A percentile compares a stretch with the other conserved stretches of the same genome.
Evolutionary conservation across 1,140 invertebrate genomes (phyloP).

Genomic region (Cryptotermes secundus): DNA sequence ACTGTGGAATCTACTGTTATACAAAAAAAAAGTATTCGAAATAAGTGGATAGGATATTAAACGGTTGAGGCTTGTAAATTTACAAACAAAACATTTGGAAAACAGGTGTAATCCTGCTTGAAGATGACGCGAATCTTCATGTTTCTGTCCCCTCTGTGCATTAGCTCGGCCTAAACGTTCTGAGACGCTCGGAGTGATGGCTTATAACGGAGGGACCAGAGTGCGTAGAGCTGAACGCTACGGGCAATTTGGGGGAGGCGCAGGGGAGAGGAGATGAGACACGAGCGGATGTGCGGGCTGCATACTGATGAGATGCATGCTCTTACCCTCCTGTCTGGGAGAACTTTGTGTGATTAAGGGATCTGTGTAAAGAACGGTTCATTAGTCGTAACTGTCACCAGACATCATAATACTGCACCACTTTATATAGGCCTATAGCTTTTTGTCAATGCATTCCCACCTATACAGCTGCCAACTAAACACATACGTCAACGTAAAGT

Average conservation of each 20-base stretch:
- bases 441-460: no score
- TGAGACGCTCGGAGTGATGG: background rate
- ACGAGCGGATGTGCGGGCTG: background rate
- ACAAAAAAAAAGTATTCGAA: no score
- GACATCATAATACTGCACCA: background rate
- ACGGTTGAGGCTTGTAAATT: no score
- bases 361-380: background rate
- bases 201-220: background rate
- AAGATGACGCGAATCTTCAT: background rate
- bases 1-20: no score
- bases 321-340: background rate
- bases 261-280: background rate
- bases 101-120: no score
- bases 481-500: no score
- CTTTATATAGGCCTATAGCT: background rate
- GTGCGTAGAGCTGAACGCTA: background rate
- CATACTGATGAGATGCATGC: background rate
- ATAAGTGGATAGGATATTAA: background rate
- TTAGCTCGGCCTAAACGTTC: background rate
- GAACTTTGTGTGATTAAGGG: background rate
- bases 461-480: no score
- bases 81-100: no score
- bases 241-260: background rate
- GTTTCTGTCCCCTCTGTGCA: background rate
- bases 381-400: background rate